A percentile compares a stretch with the other conserved stretches of the same genome.
These are phyloP conservation scores for Aphelenchoides fujianensis DNA, from an alignment of 1,140 invertebrate species.

Conservation along the genomic window DNA sequence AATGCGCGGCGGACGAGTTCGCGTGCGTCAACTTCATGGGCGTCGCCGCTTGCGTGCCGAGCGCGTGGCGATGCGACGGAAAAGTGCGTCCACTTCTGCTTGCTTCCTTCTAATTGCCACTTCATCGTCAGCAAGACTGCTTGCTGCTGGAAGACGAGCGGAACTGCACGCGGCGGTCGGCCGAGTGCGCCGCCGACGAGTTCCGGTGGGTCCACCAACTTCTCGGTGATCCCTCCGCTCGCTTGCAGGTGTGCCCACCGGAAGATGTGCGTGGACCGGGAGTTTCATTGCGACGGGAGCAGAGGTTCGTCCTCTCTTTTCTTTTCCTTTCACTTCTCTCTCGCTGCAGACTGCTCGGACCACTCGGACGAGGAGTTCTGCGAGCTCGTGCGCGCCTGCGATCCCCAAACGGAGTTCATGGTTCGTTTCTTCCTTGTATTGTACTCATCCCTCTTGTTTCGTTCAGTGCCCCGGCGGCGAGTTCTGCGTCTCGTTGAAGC, in stretches of 20 bases:
- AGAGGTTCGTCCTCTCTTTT: background rate
- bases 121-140: background rate
- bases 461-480: background rate
- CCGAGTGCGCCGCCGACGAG: background rate
- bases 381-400: background rate
- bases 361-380: background rate
- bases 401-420: background rate
- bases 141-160: background rate
- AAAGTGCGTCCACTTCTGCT: background rate
- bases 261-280: background rate
- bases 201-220: background rate
- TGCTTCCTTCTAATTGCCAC: background rate
- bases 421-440: slow-evolving; percentile 1
- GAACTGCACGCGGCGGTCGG: background rate
- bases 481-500: background rate
- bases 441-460: background rate
- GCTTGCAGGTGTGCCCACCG: slow-evolving; percentile 8
- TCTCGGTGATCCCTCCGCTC: background rate
- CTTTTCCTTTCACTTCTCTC: no score
- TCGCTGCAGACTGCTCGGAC: slow-evolving; percentile 9
- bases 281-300: background rate
- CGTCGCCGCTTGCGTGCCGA: background rate
- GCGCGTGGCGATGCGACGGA: background rate
- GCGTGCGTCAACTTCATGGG: background rate
- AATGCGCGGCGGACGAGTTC: background rate